Conservation (phyloP, 2,113 vertebrate genomes). For the Gorsachius goisagi region DNA sequence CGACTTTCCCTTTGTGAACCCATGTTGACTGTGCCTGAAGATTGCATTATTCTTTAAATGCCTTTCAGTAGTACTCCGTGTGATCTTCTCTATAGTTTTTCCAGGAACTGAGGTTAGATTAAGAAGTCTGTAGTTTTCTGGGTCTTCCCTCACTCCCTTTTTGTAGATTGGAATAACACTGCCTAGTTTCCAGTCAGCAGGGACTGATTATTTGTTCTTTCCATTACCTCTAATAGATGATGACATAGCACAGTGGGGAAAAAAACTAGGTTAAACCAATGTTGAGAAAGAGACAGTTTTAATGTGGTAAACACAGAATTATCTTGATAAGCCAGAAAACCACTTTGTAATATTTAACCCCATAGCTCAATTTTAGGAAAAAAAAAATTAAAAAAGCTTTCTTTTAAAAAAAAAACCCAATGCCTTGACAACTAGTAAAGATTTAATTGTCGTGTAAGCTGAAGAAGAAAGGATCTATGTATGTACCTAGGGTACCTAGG, state of each 20-base stretch:
- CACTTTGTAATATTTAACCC: background rate
- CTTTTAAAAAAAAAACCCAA: no score
- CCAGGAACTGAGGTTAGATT: background rate
- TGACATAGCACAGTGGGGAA: background rate
- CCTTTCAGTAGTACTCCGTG: background rate
- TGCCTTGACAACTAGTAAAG: background rate
- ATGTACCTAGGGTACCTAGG: background rate
- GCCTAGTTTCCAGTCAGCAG: background rate
- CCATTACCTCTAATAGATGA: background rate
- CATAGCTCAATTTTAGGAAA: background rate
- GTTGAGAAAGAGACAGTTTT: background rate
- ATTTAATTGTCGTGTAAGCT: background rate
- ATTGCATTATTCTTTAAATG: background rate
- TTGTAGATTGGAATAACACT: background rate
- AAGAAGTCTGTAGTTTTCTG: background rate
- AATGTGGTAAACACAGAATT: background rate
- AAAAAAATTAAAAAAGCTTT: no score
- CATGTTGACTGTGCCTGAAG: background rate
- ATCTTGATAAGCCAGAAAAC: background rate
- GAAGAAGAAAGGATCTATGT: background rate
- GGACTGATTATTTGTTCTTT: constrained; percentile 26
- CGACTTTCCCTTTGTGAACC: no score
- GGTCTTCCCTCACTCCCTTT: background rate
- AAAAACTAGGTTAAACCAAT: background rate
- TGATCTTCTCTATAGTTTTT: background rate